Percentiles rank a stretch among this genome's conserved stretches.
These are phyloP conservation scores for Muscicapa adusta DNA, from an alignment of 2,113 vertebrate species.

Conservation along the genomic window DNA sequence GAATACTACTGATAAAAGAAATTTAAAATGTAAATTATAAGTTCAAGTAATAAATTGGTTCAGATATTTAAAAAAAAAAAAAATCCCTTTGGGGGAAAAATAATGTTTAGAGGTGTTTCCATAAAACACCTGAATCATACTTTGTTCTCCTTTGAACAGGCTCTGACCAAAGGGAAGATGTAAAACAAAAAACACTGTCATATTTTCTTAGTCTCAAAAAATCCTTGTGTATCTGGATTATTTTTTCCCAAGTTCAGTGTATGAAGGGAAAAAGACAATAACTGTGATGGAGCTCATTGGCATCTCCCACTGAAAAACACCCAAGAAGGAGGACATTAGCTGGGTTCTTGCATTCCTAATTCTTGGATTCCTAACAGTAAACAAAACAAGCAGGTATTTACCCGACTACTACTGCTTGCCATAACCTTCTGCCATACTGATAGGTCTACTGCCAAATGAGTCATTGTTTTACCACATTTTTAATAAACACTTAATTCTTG, in stretches of 20 bases:
- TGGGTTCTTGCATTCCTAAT: background rate
- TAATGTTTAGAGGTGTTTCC: background rate
- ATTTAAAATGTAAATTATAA: background rate
- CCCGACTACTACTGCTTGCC: background rate
- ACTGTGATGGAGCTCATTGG: background rate
- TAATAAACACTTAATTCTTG: background rate
- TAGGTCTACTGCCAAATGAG: background rate
- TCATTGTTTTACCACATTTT: background rate
- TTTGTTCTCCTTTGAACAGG: background rate
- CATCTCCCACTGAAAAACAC: background rate
- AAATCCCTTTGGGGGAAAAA: background rate
- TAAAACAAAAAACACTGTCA: background rate
- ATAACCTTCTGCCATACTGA: background rate
- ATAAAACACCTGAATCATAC: background rate
- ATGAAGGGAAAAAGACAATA: background rate
- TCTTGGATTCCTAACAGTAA: background rate
- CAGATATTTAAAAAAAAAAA: background rate
- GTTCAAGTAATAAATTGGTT: background rate
- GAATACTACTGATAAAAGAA: background rate
- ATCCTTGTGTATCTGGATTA: background rate
- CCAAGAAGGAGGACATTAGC: background rate
- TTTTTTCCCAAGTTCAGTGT: background rate
- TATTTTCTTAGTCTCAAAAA: background rate
- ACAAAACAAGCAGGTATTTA: background rate
- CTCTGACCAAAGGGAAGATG: background rate